Percentiles rank a stretch among this genome's conserved stretches.
Conservation (phyloP, 1,140 invertebrate species). For the Conus ventricosus region DNA sequence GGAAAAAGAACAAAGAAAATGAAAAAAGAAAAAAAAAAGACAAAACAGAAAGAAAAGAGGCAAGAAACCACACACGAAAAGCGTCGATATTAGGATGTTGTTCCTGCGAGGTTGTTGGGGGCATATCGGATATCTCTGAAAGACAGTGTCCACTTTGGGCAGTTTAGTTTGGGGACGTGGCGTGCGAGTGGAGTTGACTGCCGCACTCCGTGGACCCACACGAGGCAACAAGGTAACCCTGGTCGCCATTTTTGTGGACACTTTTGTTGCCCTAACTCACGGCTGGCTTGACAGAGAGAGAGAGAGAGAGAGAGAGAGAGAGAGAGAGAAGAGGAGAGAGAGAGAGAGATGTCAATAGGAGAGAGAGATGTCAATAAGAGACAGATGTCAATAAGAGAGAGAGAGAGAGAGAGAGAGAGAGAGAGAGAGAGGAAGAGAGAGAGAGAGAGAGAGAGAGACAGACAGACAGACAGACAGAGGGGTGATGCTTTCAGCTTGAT, state of each 20-base stretch:
- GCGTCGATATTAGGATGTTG: neutral
- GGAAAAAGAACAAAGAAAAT: too few species aligned
- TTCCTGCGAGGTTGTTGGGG: neutral
- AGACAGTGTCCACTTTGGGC: neutral
- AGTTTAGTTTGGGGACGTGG: neutral
- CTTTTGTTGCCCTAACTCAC: too few species aligned
- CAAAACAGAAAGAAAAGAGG: too few species aligned
- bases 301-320: neutral
- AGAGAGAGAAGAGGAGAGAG: neutral
- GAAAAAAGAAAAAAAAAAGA: too few species aligned
- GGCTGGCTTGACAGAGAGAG: neutral
- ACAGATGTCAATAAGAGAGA: neutral
- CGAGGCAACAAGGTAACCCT: neutral
- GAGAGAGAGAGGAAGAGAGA: neutral
- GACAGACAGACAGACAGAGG: conserved; percentile 21
- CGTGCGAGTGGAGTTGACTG: neutral
- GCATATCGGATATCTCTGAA: neutral
- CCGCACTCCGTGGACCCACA: neutral
- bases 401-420: conserved; percentile 2
- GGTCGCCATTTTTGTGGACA: too few species aligned
- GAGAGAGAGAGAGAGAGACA: neutral
- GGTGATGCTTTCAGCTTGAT: neutral
- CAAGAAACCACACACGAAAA: neutral
- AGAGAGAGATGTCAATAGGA: neutral
- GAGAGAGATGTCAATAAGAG: neutral